Percentiles rank a stretch among this genome's conserved stretches.
Evolutionary conservation across 2,113 vertebrate species (phyloP).

Genomic region (Apteryx owenii): DNA sequence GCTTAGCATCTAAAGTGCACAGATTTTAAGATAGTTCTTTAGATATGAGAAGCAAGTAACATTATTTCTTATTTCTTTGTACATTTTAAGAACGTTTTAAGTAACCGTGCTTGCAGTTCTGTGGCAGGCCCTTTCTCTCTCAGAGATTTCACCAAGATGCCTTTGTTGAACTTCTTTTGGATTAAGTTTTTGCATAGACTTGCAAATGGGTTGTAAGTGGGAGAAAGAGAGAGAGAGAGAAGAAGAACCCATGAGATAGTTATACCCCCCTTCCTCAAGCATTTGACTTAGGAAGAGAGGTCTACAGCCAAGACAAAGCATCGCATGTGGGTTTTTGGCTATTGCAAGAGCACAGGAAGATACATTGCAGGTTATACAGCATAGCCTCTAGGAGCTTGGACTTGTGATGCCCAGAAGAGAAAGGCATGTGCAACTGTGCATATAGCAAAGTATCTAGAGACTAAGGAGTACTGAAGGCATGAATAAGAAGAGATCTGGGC

Average conservation of each 20-base stretch:
- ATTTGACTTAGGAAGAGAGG: not conserved
- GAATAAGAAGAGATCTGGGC: not conserved
- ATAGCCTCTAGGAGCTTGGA: not conserved
- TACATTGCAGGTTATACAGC: not conserved
- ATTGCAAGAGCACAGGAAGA: not conserved
- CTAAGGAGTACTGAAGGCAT: fast-evolving
- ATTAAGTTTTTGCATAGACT: not conserved
- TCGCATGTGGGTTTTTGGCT: not conserved
- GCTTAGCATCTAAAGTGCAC: not conserved
- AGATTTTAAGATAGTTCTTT: not conserved
- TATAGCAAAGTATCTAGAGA: not conserved
- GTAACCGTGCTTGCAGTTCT: not conserved
- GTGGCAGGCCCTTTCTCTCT: not conserved
- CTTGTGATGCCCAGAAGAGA: not conserved
- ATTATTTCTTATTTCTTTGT: not conserved
- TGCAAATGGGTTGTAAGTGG: not conserved
- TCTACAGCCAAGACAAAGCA: not conserved
- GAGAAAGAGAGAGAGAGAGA: not conserved
- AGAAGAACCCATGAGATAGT: not conserved
- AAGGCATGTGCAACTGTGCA: not conserved
- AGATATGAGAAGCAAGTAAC: not conserved
- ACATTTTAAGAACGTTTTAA: not conserved
- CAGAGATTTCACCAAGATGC: not conserved
- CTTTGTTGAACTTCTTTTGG: not conserved
- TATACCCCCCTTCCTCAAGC: not conserved